These are phyloP conservation scores for Natrix natrix DNA, from an alignment of 2,797 vertebrate genomes.

Conservation along the genomic window DNA sequence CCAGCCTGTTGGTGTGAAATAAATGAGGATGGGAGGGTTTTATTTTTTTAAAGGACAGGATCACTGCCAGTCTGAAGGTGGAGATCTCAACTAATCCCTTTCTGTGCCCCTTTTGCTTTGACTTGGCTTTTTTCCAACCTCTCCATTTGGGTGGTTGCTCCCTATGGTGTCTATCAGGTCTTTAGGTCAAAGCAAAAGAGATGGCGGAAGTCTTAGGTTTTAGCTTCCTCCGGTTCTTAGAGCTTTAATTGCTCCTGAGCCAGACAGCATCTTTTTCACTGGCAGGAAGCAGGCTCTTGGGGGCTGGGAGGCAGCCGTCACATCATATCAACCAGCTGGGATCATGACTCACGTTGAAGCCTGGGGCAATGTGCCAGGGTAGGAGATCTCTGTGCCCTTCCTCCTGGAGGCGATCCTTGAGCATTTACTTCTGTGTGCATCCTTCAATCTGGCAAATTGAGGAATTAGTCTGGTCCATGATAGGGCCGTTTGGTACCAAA, in stretches of 20 bases:
- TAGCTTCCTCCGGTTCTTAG: background rate
- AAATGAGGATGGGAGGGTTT: background rate
- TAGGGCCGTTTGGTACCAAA: background rate
- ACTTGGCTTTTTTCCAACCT: fast-evolving
- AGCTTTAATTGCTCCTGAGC: conserved; percentile 20
- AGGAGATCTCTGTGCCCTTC: background rate
- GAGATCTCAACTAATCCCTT: background rate
- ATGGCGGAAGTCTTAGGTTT: background rate
- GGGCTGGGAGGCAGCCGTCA: conserved; percentile 6
- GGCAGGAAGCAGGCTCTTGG: conserved; percentile 4
- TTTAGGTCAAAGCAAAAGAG: background rate
- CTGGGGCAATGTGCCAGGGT: background rate
- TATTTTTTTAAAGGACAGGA: background rate
- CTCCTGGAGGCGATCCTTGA: background rate
- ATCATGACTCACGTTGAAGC: background rate
- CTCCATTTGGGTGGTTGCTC: too few relatives aligned
- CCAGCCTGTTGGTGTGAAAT: background rate
- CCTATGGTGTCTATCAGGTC: background rate
- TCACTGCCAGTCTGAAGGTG: background rate
- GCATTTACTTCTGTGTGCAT: background rate
- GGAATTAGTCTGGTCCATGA: background rate
- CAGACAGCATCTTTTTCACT: conserved; percentile 21
- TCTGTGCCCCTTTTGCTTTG: fast-evolving
- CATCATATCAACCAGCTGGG: conserved; percentile 25
- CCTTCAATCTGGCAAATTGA: background rate